These are phyloP conservation scores for Sympetrum striolatum DNA, from an alignment of 2,888 invertebrate species.

Conservation along the genomic window DNA sequence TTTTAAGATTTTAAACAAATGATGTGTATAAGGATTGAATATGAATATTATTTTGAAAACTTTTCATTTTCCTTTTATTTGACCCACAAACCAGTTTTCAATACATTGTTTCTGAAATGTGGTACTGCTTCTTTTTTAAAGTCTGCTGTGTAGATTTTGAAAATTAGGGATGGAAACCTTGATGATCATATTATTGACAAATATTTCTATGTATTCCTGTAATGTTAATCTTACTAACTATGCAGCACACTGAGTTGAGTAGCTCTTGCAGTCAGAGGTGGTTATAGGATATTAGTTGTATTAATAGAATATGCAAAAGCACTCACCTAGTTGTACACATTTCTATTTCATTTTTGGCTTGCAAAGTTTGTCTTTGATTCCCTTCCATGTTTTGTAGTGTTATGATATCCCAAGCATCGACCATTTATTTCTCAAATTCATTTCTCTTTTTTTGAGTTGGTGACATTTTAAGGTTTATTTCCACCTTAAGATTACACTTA, in stretches of 20 bases:
- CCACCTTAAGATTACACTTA: slow-evolving; percentile 1
- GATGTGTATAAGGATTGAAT: not conserved
- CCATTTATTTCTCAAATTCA: not conserved
- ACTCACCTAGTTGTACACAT: not conserved
- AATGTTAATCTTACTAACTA: not conserved
- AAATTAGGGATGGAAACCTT: slow-evolving; percentile 29
- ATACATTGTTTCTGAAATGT: not conserved
- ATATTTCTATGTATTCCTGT: slow-evolving; percentile 21
- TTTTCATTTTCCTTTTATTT: slow-evolving; percentile 22
- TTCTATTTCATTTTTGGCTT: not conserved
- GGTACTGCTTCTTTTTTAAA: slow-evolving; percentile 26
- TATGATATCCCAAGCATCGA: slow-evolving; percentile 5
- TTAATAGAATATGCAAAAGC: not conserved
- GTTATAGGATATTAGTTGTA: slow-evolving; percentile 8
- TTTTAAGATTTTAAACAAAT: slow-evolving; percentile 10
- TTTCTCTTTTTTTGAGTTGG: slow-evolving; percentile 12
- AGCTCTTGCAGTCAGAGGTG: slow-evolving; percentile 33
- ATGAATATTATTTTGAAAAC: slow-evolving; percentile 11
- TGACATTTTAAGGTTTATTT: slow-evolving; percentile 12
- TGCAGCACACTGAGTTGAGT: slow-evolving; percentile 13
- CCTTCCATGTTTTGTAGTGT: slow-evolving; percentile 1
- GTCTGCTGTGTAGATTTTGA: slow-evolving; percentile 16
- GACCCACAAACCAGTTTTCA: slow-evolving; percentile 12
- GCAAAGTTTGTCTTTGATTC: slow-evolving; percentile 13
- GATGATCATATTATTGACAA: slow-evolving; percentile 5